Evolutionary conservation across 2,113 vertebrate genomes (phyloP).

Genomic region (Andinoacara biseriatus): DNA sequence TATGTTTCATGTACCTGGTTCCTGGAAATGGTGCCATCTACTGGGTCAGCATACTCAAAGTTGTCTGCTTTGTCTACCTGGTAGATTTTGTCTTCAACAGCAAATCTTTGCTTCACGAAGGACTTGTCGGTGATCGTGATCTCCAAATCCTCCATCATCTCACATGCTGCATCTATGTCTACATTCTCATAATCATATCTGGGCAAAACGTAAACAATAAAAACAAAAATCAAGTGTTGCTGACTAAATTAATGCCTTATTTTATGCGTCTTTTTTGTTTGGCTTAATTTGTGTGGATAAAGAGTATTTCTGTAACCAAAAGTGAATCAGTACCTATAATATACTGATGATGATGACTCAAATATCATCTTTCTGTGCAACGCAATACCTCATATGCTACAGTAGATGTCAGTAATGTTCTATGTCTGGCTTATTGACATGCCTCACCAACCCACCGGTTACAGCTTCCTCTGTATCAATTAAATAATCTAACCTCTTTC

Average conservation of each 20-base stretch:
- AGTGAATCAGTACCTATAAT: not conserved
- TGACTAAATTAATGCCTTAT: not conserved
- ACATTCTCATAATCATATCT: constrained; percentile 97
- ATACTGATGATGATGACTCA: not conserved
- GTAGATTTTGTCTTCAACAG: constrained; percentile 88
- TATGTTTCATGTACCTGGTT: constrained; percentile 86
- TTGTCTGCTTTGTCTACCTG: constrained; percentile 93
- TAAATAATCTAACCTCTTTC: not conserved
- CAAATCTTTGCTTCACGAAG: constrained; percentile 89
- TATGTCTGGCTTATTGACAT: not conserved
- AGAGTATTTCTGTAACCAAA: not conserved
- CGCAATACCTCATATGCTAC: constrained; percentile 4
- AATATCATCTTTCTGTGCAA: not conserved
- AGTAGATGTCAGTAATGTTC: constrained; percentile 57
- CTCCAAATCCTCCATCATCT: constrained; percentile 96
- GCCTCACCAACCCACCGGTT: not conserved
- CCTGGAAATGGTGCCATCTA: constrained; percentile 91
- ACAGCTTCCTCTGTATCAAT: not conserved
- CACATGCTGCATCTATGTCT: constrained; percentile 88
- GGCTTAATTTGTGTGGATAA: not conserved
- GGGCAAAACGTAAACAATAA: not conserved
- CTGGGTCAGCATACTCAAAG: constrained; percentile 94
- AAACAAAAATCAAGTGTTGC: not conserved
- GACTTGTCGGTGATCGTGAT: constrained; percentile 87
- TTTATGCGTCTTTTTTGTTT: not conserved